Evolutionary conservation across 1,140 invertebrate genomes (phyloP).

Genomic region (Drosophila sturtevanti): DNA sequence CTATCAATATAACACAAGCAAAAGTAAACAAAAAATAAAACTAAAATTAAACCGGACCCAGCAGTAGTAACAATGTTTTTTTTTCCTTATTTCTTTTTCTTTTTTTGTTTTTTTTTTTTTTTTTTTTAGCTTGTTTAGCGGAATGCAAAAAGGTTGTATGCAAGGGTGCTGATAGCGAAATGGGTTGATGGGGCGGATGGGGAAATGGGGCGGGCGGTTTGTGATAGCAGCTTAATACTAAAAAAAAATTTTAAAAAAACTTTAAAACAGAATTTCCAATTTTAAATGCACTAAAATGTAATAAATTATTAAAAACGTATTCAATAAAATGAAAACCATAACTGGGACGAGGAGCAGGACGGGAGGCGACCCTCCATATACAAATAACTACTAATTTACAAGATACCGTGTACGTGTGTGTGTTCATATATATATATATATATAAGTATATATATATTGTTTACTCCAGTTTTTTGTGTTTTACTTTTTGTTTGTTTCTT

Average conservation of each 20-base stretch:
- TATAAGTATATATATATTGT: not conserved
- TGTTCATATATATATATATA: not conserved
- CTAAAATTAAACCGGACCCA: not conserved
- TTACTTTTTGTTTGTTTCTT: no score
- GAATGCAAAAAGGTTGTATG: not conserved
- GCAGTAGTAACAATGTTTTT: not conserved
- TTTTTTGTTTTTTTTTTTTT: no score
- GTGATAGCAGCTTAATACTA: not conserved
- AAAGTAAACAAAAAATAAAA: not conserved
- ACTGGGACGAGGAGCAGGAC: not conserved
- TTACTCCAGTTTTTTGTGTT: constrained; percentile 7
- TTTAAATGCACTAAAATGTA: constrained; percentile 9
- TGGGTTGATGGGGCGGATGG: not conserved
- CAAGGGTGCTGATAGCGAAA: not conserved
- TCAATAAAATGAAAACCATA: not conserved
- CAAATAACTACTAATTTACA: constrained; percentile 1
- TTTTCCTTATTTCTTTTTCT: not conserved
- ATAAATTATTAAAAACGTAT: constrained; percentile 5
- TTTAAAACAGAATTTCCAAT: not conserved
- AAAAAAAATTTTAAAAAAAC: not conserved
- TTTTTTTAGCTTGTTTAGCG: not conserved
- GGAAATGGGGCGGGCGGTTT: not conserved
- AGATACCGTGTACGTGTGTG: no score
- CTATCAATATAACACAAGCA: not conserved
- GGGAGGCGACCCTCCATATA: not conserved